Base-by-base conservation (phyloP, 2,888 invertebrate species). In the Anarsia innoxiella region DNA sequence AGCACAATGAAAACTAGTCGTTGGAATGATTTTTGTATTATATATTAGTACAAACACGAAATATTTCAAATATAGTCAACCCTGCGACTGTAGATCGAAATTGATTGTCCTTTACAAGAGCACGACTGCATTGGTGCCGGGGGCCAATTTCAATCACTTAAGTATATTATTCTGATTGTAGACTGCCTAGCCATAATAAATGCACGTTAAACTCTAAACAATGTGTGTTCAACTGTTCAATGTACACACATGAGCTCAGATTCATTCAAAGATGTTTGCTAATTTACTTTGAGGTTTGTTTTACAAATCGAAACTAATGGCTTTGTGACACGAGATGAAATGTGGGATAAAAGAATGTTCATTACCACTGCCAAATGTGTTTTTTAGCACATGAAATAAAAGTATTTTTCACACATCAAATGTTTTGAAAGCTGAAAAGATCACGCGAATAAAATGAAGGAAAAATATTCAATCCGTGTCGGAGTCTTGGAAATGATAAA, bases 141-240 rank as follows among this genome's bases (percentile, higher is more conserved):
- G 42, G 51, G 50, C 48, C 64, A 66, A 72, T 70, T 58, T 35
- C 48, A 55, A 41, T 56, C 66, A 70, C 59, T 70, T 61, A 60
- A 56, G n/a, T n/a, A n/a, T n/a, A n/a, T n/a, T n/a, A 66, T 61
- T 62, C 61, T 49, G 48, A 56, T 56, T 56, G 56, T 55, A 46
- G n/a, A 54, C 54, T 13, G 37, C 27, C 27, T 31, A 27, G 3
- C 27, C 2, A 25, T 2, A 25, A 5, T n/a, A n/a, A 25, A 19
- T 19, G 8, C 4, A 3, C 3, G 19, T 19, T 8, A 19, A 19
- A 19, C 19, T 19, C 3, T 19, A 5, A 19, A 19, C 4, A 19
- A 19, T n/a, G n/a, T n/a, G n/a, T n/a, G n/a, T n/a, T n/a, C n/a
- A n/a, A n/a, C n/a, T n/a, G n/a, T n/a, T n/a, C n/a, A n/a, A n/a